phyloP scores from a whole-genome alignment of 2,888 invertebrate species.

The Drosophila incognita region DNA sequence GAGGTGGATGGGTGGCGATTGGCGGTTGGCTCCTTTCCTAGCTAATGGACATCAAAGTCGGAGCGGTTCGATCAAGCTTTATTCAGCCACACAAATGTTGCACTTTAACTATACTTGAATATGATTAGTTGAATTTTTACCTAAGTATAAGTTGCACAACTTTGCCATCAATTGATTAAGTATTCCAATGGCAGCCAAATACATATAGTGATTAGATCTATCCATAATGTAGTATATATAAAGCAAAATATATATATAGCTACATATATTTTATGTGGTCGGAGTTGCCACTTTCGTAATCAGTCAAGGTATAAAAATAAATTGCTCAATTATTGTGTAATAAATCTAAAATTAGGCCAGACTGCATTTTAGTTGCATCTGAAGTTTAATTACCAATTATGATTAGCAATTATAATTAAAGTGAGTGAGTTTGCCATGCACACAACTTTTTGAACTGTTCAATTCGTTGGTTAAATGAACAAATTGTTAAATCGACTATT shows the following conservation, averaged over 20 bases:
- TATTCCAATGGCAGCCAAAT: neutral
- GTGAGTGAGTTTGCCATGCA: neutral
- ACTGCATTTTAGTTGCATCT: slow-evolving; percentile 10
- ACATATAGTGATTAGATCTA: neutral
- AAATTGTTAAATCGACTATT: neutral
- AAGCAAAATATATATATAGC: neutral
- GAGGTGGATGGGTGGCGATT: neutral
- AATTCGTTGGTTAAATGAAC: neutral
- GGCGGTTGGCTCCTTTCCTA: neutral
- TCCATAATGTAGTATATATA: neutral
- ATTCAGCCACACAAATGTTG: neutral
- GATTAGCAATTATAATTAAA: slow-evolving; percentile 5
- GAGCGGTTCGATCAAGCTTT: slow-evolving; percentile 9
- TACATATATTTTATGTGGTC: neutral
- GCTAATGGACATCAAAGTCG: slow-evolving; percentile 20
- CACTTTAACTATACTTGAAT: slow-evolving; percentile 1
- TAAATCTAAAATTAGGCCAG: neutral
- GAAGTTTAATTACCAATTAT: slow-evolving; percentile 4
- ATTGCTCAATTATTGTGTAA: neutral
- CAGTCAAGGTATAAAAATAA: neutral
- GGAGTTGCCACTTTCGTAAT: neutral
- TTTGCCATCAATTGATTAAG: neutral
- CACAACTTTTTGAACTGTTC: neutral
- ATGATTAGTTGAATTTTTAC: no score
- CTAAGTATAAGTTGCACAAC: no score